A percentile compares a stretch with the other conserved stretches of the same genome.
Evolutionary conservation across 2,113 vertebrate genomes (phyloP).

Genomic region (Suricata suricatta): DNA sequence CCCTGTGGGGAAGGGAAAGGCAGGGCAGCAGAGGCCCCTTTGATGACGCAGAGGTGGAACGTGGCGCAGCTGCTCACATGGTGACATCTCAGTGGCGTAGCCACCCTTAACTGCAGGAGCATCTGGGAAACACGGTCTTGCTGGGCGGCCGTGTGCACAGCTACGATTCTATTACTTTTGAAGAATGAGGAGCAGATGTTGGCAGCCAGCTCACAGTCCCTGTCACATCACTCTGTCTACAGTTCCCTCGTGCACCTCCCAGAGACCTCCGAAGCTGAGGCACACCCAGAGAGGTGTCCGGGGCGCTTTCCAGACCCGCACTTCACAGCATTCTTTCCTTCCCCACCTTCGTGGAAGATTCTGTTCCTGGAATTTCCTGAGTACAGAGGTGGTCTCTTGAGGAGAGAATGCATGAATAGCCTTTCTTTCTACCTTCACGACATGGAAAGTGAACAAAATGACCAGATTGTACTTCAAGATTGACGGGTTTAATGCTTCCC

Average conservation of each 20-base stretch:
- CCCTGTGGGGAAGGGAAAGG: not conserved
- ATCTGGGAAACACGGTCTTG: not conserved
- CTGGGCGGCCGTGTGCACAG: not conserved
- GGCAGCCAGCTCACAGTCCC: constrained; percentile 38
- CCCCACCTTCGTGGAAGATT: constrained; percentile 24
- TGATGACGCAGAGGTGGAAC: not conserved
- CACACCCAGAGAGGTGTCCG: not conserved
- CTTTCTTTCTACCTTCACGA: constrained; percentile 5
- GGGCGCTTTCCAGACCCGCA: constrained; percentile 62
- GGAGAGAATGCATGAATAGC: not conserved
- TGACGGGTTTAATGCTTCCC: not conserved
- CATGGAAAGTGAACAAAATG: constrained; percentile 7
- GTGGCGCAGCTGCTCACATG: not conserved
- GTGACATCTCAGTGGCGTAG: not conserved
- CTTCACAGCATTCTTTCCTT: constrained; percentile 42
- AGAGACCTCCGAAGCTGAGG: not conserved
- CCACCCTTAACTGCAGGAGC: not conserved
- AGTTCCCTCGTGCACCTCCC: not conserved
- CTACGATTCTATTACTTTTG: not conserved
- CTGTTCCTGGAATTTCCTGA: not conserved
- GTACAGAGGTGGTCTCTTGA: not conserved
- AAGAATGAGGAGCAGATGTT: not conserved
- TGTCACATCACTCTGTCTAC: not conserved
- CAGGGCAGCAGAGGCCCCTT: not conserved
- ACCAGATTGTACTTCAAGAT: not conserved